These are phyloP conservation scores for Actenoides lindsayi DNA, from an alignment of 2,113 vertebrate species.

Conservation along the genomic window DNA sequence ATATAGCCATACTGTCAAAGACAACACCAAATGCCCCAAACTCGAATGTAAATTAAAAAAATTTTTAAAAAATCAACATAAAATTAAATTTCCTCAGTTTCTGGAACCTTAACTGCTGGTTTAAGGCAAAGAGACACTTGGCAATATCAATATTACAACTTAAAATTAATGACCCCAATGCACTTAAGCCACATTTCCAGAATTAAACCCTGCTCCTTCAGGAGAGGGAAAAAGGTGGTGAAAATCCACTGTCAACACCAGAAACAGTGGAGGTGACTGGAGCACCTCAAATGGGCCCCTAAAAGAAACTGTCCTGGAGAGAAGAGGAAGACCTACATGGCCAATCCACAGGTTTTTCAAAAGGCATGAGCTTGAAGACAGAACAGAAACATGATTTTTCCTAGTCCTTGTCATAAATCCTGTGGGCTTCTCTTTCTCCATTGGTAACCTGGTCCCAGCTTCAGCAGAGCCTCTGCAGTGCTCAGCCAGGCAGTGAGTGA, in stretches of 20 bases:
- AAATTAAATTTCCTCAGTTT: background rate
- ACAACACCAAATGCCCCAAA: background rate
- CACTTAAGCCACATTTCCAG: rapidly evolving
- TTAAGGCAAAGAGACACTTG: background rate
- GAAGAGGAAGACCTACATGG: background rate
- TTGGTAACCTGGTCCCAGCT: background rate
- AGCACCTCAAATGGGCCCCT: background rate
- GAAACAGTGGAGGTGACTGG: background rate
- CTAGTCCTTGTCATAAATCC: background rate
- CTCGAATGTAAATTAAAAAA: background rate
- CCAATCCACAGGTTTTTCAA: background rate
- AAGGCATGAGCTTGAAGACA: background rate
- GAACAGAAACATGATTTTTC: background rate
- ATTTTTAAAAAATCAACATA: background rate
- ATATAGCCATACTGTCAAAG: background rate
- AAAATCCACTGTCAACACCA: background rate
- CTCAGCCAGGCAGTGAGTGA: background rate
- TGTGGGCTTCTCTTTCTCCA: background rate
- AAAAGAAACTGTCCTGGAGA: background rate
- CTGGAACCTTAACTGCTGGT: background rate
- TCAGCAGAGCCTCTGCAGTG: background rate
- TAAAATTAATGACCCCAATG: background rate
- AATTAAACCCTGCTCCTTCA: background rate
- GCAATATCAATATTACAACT: background rate
- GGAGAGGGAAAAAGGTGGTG: background rate